Base-by-base conservation (phyloP, 2,797 vertebrate genomes). In the Loriculus beryllinus region DNA sequence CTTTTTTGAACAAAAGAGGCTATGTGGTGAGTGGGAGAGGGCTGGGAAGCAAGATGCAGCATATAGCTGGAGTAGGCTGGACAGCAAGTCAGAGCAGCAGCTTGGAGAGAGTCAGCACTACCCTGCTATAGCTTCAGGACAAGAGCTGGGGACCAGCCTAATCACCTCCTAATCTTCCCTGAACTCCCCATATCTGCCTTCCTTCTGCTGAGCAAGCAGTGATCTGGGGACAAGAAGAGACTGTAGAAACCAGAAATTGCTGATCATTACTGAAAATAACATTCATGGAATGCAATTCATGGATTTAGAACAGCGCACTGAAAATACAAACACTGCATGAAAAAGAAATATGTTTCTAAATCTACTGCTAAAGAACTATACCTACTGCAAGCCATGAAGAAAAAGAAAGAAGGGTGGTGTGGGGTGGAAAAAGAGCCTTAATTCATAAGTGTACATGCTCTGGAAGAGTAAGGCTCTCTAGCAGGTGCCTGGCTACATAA, bases 331-430 rank as follows among this genome's bases (percentile, higher is more conserved):
- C 16, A 14, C 14, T 57, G 22, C 12, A 33, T 65, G 31, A 74
- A 79, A 88, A 48, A 26, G 8, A 68, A 51, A 69, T 57, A 43
- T 78, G 1, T 47, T 84, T 75, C 56, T 87, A 49, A 48, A 63
- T 45, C 15, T 21, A 8, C n/a, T 63, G 4, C 22, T 57, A 15
- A 49, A 57, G 19, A 51, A 49, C 10, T 37, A 5, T 0, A 1
- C 17, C 18, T 48, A 37, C 15, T 40, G 28, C 40, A 49, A 87
- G 52, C 4, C 15, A 29, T 13, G 2, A 12, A 26, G 7, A 45
- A 12, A 6, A 13, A 22, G 17, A 15, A 7, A 40, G 40, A 10
- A 57, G 9, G 52, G n/a, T 23, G 10, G n/a, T 14, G 5, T 15
- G 15, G 26, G 37, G 15, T 20, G 8, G 6, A 64, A 49, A 86